Base-by-base conservation (phyloP, 53 echinoderm and acorn worm species). In the Holothuria leucospilota region DNA sequence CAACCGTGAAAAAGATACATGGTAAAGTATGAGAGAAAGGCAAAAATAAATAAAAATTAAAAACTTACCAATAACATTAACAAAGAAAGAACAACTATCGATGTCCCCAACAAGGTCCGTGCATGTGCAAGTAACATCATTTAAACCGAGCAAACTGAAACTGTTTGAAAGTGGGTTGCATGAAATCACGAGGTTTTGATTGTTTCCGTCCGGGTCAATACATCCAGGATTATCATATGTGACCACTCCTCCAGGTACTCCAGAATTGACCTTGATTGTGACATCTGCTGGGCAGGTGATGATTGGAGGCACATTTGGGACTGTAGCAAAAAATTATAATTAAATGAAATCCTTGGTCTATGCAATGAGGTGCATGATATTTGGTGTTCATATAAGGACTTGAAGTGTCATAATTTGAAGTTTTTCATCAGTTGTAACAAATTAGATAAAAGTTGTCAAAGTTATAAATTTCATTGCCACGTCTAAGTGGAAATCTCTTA, bases 31-130 rank as follows among this genome's bases (percentile, higher is more conserved):
- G 34, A 34, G 46, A 5, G 8, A 46, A 46, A 46, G 46, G 8
- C 8, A 46, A 46, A 46, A 11, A 46, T 4, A 46, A 34, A 34
- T 34, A 34, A 34, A 34, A 34, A 34, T 1, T 2, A 34, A 26
- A 26, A 21, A 20, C 70, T 70, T 88, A 89, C 89, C 84, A n/a
- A 34, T 29, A 21, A 89, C 39, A 13, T 26, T 68, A 64, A 94
- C 85, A 9, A 30, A 8, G 82, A 94, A 94, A 14, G 82, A 24
- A 61, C 89, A 84, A 7, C 51, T n/a, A 20, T 87, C 90, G 16
- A 20, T 24, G 61, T 91, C 92, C 21, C 85, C 88, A 40, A 65
- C 62, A 29, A 71, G 39, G 65, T 94, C 94, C 11, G 81, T 78
- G 68, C 89, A 79, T 28, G 59, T 79, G 49, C 61, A 79, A 5